Evolutionary conservation across 2,113 vertebrate genomes (phyloP), one percentile per base, ranked within the genome.

Genomic region (Acanthochromis polyacanthus): DNA sequence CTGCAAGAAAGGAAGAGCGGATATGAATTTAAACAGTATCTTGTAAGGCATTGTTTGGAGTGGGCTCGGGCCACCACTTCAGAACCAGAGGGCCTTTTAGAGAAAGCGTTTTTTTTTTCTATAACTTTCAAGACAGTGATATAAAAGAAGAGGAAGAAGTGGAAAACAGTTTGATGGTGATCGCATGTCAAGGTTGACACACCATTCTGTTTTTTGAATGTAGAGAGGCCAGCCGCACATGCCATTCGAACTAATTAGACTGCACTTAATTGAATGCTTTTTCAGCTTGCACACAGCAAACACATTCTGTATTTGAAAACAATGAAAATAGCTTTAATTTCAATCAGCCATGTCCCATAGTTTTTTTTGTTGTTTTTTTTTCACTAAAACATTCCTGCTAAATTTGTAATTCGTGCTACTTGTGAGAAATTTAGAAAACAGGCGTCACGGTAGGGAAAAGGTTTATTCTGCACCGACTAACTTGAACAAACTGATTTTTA

Each of bases 21-120:
- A 94, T 93, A 94, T 94, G 94, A 95, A 95, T 95, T 95, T 93
- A 95, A 95, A 95, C 93, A 95, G 94, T 95, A 91, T 94, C 94
- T 95, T 94, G 94, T 94, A 90, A 84, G 84, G 79, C 69, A 92
- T 94, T 95, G 94, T 95, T 89, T 92, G 92, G 78, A 84, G 89
- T 84, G 88, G 92, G 88, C 92, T 93, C 92, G 90, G 90, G 83
- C 87, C 85, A 81, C 89, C 93, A 92, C 93, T 95, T 94, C 91
- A 94, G 86, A 87, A 84, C 91, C 85, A 86, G 83, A 90, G 86
- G 79, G 79, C 81, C 89, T 85, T 92, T 92, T 78, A 52, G 76
- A 88, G 87, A 82, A 85, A 71, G 83, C 89, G 71, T 77, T 83
- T 80, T 83, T 80, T 83, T 90, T 82, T 88, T 91, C 91, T 90